Evolutionary conservation across 2,113 vertebrate genomes (phyloP), one percentile per base, ranked within the genome.

Genomic region (Tachysurus vachellii): DNA sequence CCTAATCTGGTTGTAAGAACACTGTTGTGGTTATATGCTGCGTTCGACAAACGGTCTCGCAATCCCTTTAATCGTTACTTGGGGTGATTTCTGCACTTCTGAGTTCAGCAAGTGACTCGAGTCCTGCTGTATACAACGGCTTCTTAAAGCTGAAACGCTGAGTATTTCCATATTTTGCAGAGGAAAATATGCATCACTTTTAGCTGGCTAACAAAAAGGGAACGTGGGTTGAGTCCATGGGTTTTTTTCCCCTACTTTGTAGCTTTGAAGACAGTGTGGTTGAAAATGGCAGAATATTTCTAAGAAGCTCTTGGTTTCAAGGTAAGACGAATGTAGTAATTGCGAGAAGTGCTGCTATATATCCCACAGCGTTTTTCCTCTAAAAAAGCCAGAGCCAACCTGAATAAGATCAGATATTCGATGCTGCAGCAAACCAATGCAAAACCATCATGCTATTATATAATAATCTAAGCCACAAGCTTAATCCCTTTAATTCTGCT

Each of bases 391-490:
- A 26, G 2, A 10, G 11, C 13, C 31, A 80, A 44, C 42, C 28
- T 44, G 42, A 42, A 73, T 75, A n/a, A 42, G 28, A 86, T n/a
- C 47, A 19, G 8, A 36, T 23, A 53, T 57, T 64, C 47, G 23
- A 62, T 42, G 26, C 59, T 36, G 42, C 44, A 82, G 28, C 44
- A 26, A 5, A 1, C n/a, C 36, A 23, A 54, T 10, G 42, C 70
- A 80, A 54, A 21, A 6, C 54, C 31, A 66, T 57, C 21, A 42
- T 83, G 82, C 9, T 19, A 19, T 87, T 87, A 82, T 42, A 68
- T 26, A 89, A 87, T 16, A 89, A 82, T 17, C 77, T 59, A 70
- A 62, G 13, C 80, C 42, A 59, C n/a, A 79, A 14, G 59, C 31
- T 84, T 80, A 64, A 85, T 73, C 77, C 31, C 54, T 44, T 36